Evolutionary conservation across 2,797 vertebrate genomes (phyloP).

Genomic region (Allenopithecus nigroviridis): DNA sequence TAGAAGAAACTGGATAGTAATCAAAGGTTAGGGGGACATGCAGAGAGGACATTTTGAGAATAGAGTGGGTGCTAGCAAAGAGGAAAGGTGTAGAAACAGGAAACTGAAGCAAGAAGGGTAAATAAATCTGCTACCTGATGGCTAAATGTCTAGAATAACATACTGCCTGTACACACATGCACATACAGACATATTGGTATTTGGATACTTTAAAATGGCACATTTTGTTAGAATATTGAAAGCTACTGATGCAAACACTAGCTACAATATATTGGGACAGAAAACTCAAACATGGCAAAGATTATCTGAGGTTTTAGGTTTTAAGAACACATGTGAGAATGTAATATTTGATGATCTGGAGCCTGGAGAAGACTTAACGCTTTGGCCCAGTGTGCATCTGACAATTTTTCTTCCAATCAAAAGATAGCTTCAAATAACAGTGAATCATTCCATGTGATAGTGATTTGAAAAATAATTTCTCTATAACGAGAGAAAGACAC

Average conservation of each 20-base stretch:
- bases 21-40: fast-evolving
- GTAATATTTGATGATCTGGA: neutral
- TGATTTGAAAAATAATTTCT: constrained; percentile 9
- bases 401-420: neutral
- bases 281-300: neutral
- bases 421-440: constrained; percentile 13
- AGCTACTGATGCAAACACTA: neutral
- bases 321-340: neutral
- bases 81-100: neutral
- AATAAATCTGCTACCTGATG: neutral
- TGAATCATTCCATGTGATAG: neutral
- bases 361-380: neutral
- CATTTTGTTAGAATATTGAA: neutral
- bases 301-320: neutral
- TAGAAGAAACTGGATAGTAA: neutral
- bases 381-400: neutral
- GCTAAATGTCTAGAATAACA: neutral
- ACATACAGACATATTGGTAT: neutral
- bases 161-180: neutral
- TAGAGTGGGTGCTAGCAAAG: neutral
- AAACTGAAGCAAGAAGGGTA: neutral
- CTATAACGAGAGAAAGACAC: neutral
- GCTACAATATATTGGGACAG: neutral
- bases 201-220: neutral
- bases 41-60: neutral